These are phyloP conservation scores for Tragelaphus buxtoni DNA, from an alignment of 2,113 vertebrate genomes.

Conservation along the genomic window DNA sequence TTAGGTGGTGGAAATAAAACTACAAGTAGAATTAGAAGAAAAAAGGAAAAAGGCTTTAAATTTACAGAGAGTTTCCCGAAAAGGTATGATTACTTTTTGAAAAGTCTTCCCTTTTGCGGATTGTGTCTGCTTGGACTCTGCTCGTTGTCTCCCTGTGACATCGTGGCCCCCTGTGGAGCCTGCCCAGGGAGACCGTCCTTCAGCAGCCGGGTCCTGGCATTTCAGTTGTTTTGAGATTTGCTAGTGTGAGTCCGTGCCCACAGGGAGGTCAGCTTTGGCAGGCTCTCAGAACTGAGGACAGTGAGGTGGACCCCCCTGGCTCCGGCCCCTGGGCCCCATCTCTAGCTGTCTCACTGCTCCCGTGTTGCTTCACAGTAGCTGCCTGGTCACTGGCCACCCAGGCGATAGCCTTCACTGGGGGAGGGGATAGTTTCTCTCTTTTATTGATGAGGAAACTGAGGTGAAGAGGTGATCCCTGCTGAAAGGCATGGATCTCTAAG, in stretches of 20 bases:
- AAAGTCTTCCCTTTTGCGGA: fast-evolving
- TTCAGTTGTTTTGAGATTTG: neutral
- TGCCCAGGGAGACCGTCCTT: too few species aligned
- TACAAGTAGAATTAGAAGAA: slow-evolving; percentile 88
- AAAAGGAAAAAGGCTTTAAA: slow-evolving; percentile 84
- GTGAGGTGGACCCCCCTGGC: neutral
- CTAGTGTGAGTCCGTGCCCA: neutral
- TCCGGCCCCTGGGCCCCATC: fast-evolving
- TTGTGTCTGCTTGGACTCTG: neutral
- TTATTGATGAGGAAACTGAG: neutral
- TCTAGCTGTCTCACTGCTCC: neutral
- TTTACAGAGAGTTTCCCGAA: slow-evolving; percentile 78
- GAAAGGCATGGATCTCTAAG: neutral
- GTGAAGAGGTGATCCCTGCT: neutral
- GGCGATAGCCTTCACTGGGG: neutral
- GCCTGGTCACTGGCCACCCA: neutral
- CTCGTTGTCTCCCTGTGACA: neutral
- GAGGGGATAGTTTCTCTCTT: too few species aligned
- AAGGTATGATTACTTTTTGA: slow-evolving; percentile 74
- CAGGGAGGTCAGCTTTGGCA: neutral
- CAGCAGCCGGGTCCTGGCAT: fast-evolving
- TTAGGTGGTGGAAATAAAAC: slow-evolving; percentile 91
- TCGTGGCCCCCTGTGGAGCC: neutral
- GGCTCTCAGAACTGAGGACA: neutral
- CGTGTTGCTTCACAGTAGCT: fast-evolving